Base-by-base conservation (phyloP, 2,797 vertebrate species). In the Hoplostethus mediterraneus region DNA sequence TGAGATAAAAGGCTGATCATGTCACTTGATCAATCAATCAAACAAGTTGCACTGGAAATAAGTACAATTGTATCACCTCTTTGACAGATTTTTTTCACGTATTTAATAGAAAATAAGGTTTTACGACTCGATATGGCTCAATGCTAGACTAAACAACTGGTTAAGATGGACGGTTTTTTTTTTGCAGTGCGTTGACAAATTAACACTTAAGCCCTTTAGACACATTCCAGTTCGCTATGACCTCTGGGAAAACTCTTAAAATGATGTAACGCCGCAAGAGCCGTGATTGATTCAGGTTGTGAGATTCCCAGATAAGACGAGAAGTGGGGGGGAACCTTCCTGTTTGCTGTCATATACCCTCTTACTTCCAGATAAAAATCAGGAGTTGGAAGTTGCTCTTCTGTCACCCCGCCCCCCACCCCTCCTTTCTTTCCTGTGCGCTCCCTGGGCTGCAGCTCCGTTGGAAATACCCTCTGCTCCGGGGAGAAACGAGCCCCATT, bases 401-500 rank as follows among this genome's bases (percentile, higher is more conserved):
- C 6, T n/a, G 31, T 67, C 38, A 1, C 16, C 58, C 30, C 2
- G 40, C 16, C 10, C 53, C 53, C 51, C 7, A 3, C 11, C 30
- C 47, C 28, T 21, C 55, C 48, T 62, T 64, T 21, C 74, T 56
- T 51, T 16, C 31, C 45, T 53, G n/a, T 64, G 72, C 59, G 59
- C 55, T 83, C 17, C 44, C 63, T 73, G 59, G 67, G 74, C 67
- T 73, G 54, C 45, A 12, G 63, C 48, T 59, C 87, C 77, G 80
- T 58, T 69, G 44, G 61, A 67, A 73, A 71, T 55, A 60, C 44
- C 57, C 71, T 73, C 60, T 68, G 63, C 61, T 83, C 72, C 48
- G 13, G 58, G 55, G 21, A 81, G 60, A 88, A 77, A 79, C 59
- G 76, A 52, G 28, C 65, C 52, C 75, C 31, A 70, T 83, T 87